Conservation (phyloP, 2,797 vertebrate species). For the Gymnothorax javanicus region DNA sequence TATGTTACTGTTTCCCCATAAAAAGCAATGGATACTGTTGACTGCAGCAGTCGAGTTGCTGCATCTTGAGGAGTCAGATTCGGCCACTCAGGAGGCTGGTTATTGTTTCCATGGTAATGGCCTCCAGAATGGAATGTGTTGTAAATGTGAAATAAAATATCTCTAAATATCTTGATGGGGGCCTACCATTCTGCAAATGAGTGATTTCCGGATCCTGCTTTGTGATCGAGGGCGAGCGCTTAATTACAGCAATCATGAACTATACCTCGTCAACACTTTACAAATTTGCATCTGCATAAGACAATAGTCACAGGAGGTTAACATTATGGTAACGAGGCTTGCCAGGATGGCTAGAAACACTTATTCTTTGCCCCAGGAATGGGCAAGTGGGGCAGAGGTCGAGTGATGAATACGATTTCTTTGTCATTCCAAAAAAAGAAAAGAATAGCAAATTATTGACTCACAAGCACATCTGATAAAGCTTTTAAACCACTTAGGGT, state of each 20-base stretch:
- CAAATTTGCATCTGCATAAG: constrained; percentile 19
- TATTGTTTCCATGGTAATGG: constrained; percentile 5
- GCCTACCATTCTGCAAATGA: not conserved
- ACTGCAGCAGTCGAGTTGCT: not conserved
- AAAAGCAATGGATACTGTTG: not conserved
- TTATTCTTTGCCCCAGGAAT: not conserved
- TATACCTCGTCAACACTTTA: not conserved
- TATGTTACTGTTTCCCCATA: not conserved
- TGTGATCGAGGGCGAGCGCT: constrained; percentile 7
- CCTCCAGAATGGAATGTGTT: not conserved
- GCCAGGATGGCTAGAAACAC: not conserved
- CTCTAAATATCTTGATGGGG: not conserved
- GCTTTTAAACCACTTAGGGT: not conserved
- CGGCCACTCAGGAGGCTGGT: not conserved
- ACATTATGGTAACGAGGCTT: constrained; percentile 8
- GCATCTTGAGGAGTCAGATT: not conserved
- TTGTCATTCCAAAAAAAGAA: not conserved
- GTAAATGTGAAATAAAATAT: not conserved
- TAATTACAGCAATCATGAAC: constrained; percentile 17
- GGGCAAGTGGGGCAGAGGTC: not conserved
- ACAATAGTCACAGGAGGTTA: constrained; percentile 9
- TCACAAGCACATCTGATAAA: not conserved
- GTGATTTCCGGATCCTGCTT: not conserved
- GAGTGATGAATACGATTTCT: not conserved
- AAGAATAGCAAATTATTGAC: not conserved